Evolutionary conservation across 2,888 invertebrate species (phyloP).

Genomic region (Mantis religiosa): DNA sequence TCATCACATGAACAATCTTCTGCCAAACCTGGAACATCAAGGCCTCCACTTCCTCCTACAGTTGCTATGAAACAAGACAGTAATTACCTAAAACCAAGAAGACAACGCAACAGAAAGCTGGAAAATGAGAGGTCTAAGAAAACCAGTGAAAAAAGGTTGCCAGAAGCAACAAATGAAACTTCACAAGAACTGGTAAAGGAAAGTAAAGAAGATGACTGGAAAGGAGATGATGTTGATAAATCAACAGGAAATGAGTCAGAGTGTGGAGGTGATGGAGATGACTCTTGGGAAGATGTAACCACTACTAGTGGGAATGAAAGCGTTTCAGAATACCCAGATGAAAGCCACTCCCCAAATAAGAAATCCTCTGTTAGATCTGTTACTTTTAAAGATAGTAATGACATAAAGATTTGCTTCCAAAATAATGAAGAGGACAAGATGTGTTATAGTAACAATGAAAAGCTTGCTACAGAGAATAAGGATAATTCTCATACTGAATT

Average conservation of each 20-base stretch:
- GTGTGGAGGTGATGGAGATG: conserved; percentile 19
- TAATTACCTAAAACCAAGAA: background rate
- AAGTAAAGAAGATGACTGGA: background rate
- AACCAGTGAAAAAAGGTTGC: background rate
- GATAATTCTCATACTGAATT: background rate
- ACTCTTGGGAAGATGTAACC: conserved; percentile 28
- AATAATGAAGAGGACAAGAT: background rate
- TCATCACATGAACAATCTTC: background rate
- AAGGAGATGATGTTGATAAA: background rate
- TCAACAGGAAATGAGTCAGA: conserved; percentile 3
- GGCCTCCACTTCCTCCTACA: conserved; percentile 18
- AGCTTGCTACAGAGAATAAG: background rate
- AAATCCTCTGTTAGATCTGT: background rate
- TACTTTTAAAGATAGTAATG: background rate
- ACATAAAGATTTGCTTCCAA: background rate
- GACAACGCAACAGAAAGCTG: background rate
- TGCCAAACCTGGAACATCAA: background rate
- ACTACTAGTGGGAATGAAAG: conserved; percentile 26
- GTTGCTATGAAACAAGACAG: background rate
- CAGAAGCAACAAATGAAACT: background rate
- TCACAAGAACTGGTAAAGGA: background rate
- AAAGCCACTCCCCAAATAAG: background rate
- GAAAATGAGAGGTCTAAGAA: background rate
- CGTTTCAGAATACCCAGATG: background rate
- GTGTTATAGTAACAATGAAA: background rate